Evolutionary conservation across 1,140 invertebrate species (phyloP).

Genomic region (Solenopsis fugax): DNA sequence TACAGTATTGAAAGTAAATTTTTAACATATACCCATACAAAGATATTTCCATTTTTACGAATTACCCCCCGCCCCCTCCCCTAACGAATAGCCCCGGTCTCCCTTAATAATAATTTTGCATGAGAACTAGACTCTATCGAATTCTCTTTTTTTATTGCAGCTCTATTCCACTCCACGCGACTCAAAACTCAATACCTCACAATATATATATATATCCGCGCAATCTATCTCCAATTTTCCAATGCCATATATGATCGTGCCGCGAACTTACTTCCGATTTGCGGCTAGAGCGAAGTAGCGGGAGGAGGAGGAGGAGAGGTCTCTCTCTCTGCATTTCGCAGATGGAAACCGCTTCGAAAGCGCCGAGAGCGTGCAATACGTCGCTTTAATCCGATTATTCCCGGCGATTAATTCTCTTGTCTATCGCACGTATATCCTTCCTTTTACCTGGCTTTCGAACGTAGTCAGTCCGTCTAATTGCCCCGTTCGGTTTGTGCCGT

Average conservation of each 20-base stretch:
- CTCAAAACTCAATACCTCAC: conserved; percentile 18
- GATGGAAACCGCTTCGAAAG: conserved; percentile 9
- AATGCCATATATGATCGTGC: conserved; percentile 21
- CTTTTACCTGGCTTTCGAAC: conserved; percentile 51
- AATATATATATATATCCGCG: not conserved
- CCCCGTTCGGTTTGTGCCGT: conserved; percentile 69
- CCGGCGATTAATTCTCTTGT: conserved; percentile 71
- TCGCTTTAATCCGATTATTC: conserved; percentile 76
- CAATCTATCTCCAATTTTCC: conserved; percentile 35
- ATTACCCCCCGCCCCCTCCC: no score
- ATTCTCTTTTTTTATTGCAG: not conserved
- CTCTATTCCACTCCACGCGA: not conserved
- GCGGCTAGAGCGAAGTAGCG: conserved; percentile 23
- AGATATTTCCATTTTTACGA: no score
- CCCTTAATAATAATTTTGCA: conserved; percentile 29
- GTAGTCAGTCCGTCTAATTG: conserved; percentile 70
- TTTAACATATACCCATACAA: no score
- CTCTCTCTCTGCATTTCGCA: conserved; percentile 10
- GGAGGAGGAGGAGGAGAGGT: not conserved
- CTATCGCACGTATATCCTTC: conserved; percentile 62
- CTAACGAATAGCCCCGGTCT: no score
- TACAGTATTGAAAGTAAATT: no score
- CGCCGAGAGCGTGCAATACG: conserved; percentile 54
- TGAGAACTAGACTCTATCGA: not conserved
- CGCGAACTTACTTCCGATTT: conserved; percentile 32